These are phyloP conservation scores for Sylvilagus bachmani DNA, from an alignment of 2,113 vertebrate species.

Conservation along the genomic window DNA sequence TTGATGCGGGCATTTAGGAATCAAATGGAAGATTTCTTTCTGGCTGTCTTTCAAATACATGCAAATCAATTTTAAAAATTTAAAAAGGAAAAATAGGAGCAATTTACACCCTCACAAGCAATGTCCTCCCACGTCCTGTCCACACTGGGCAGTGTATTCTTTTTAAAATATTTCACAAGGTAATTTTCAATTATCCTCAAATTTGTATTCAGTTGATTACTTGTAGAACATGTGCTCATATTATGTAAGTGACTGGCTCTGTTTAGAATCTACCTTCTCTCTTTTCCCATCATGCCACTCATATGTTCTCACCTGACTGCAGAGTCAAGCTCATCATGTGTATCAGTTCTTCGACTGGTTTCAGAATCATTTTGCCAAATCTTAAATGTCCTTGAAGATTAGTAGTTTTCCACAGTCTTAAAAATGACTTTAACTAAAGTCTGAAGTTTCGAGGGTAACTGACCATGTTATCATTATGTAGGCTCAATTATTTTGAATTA, in stretches of 20 bases:
- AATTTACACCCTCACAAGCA: background rate
- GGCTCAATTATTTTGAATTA: background rate
- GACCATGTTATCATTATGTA: background rate
- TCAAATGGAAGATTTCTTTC: too few relatives aligned
- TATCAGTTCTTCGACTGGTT: background rate
- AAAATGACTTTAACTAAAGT: background rate
- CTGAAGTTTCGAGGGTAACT: background rate
- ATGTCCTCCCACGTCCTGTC: background rate
- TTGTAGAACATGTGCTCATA: background rate
- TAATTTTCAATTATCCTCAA: background rate
- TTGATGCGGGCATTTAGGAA: too few relatives aligned
- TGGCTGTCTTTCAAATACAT: too few relatives aligned
- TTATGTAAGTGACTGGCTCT: background rate
- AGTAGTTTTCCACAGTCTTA: background rate
- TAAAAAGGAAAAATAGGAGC: too few relatives aligned
- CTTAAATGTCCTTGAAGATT: conserved; percentile 15
- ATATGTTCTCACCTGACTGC: background rate
- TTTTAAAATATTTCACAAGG: background rate
- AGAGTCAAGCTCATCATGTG: background rate
- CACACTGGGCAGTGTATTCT: background rate
- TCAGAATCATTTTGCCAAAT: background rate
- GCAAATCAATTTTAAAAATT: too few relatives aligned
- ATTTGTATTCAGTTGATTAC: background rate
- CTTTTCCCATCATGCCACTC: background rate
- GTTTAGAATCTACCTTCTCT: background rate